Percentiles rank a stretch among this genome's conserved stretches.
These are phyloP conservation scores for Diacarnus erythraeanus DNA, from an alignment of 37 sponge, comb jelly and placozoan genomes.

Conservation along the genomic window DNA sequence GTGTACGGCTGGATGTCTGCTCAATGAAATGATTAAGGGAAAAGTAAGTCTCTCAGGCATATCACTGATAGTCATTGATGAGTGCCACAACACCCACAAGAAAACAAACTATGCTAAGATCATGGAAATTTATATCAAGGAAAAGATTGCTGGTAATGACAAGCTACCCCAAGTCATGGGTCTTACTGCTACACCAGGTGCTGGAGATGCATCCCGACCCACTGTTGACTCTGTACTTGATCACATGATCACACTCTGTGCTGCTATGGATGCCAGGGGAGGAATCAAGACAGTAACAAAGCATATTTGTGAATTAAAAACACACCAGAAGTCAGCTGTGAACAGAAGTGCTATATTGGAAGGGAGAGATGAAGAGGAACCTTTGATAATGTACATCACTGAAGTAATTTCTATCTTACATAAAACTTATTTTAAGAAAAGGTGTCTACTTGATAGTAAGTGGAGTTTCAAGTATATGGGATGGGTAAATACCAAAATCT, in stretches of 20 bases:
- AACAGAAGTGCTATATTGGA: slow-evolving; percentile 4
- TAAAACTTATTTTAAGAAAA: not conserved
- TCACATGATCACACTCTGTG: slow-evolving; percentile 57
- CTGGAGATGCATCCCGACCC: slow-evolving; percentile 32
- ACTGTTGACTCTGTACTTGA: slow-evolving; percentile 26
- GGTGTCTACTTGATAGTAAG: not conserved
- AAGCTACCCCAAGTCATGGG: slow-evolving; percentile 72
- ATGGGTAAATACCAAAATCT: slow-evolving; percentile 24
- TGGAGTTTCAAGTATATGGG: slow-evolving; percentile 9
- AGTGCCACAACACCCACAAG: slow-evolving; percentile 82
- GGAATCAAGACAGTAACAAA: slow-evolving; percentile 50
- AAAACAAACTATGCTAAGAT: slow-evolving; percentile 57
- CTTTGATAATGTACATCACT: not conserved
- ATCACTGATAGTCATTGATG: slow-evolving; percentile 83
- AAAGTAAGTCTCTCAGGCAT: slow-evolving; percentile 31
- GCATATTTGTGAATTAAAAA: slow-evolving; percentile 20
- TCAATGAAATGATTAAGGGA: slow-evolving; percentile 29
- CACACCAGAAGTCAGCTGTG: not conserved
- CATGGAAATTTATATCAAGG: slow-evolving; percentile 55
- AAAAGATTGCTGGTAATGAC: slow-evolving; percentile 10
- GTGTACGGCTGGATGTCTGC: slow-evolving; percentile 64
- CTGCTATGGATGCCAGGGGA: slow-evolving; percentile 58
- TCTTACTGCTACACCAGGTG: slow-evolving; percentile 70
- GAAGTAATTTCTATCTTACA: slow-evolving; percentile 28
- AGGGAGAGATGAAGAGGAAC: slow-evolving; percentile 20